phyloP scores from a whole-genome alignment of 2,113 vertebrate species.

The Apeltes quadracus region DNA sequence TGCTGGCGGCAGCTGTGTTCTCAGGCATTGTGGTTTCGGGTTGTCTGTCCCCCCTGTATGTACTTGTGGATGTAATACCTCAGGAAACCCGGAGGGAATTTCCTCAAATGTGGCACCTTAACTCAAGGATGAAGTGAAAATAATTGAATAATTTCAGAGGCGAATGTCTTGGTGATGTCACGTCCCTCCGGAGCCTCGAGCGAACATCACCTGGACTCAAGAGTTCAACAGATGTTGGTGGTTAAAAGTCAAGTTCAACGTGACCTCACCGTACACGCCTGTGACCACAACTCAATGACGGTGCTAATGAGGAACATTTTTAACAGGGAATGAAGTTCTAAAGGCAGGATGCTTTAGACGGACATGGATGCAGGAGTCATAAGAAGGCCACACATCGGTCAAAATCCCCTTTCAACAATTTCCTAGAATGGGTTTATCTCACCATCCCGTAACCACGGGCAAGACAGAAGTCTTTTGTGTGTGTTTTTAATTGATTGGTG shows the following conservation, averaged over 20 bases:
- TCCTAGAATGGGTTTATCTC: conserved; percentile 7
- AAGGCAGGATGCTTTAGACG: background rate
- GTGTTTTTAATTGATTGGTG: conserved; percentile 59
- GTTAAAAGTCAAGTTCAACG: background rate
- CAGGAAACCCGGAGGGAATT: background rate
- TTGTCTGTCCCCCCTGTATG: background rate
- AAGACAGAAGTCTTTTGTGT: conserved; percentile 31
- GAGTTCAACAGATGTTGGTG: background rate
- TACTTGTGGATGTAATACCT: background rate
- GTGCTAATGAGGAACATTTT: background rate
- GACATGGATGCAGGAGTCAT: background rate
- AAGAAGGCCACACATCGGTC: background rate
- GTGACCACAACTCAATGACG: background rate
- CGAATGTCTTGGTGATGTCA: background rate
- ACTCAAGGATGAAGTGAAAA: background rate
- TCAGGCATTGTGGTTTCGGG: background rate
- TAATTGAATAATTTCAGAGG: background rate
- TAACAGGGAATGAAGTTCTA: background rate
- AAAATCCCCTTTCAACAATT: conserved; percentile 14
- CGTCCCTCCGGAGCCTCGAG: background rate
- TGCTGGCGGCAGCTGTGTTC: background rate
- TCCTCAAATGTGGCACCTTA: background rate
- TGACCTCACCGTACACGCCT: background rate
- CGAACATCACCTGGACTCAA: background rate
- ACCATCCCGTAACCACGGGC: conserved; percentile 1